Base-by-base conservation (phyloP, 2,113 vertebrate species). In the Istiophorus platypterus region DNA sequence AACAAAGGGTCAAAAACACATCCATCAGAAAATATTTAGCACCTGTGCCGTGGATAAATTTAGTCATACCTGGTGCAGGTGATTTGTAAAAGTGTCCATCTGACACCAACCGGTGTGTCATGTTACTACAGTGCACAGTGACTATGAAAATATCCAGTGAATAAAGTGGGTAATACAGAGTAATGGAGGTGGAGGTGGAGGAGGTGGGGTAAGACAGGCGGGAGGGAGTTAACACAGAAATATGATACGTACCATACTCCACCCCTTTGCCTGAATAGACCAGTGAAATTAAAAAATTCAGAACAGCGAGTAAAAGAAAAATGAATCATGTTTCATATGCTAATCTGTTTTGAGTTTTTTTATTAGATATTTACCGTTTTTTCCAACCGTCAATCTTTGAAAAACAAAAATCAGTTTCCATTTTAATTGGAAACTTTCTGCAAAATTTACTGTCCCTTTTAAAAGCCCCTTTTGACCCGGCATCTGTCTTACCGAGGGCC, bases 401-500 rank as follows among this genome's bases (percentile, higher is more conserved):
- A n/a, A n/a, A n/a, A 7, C 0, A 20, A 9, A 22, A 22, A 51
- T 8, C 20, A 11, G 22, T 54, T 54, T 54, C 12, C 2, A 24
- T 24, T n/a, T 24, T 3, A 24, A 12, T 24, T n/a, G n/a, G n/a
- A n/a, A n/a, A n/a, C n/a, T n/a, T n/a, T n/a, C n/a, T n/a, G n/a
- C n/a, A n/a, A n/a, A n/a, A 45, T 45, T 8, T 12, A 12, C 4
- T 20, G 15, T 49, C 18, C 5, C 1, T 20, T 42, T 45, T n/a
- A n/a, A 45, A 45, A 15, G 4, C 42, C 5, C 42, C 17, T 45
- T 45, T 17, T 5, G 5, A 17, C 14, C 15, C 9, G 31, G 10
- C 3, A 4, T 3, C 2, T 1, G 4, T 49, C 97, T 93, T 88
- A 99, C 98, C 96, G 13, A 99, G 96, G 4, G 98, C 96, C 0